These are phyloP conservation scores for Motacilla alba DNA, from an alignment of 2,113 vertebrate species.

Conservation along the genomic window DNA sequence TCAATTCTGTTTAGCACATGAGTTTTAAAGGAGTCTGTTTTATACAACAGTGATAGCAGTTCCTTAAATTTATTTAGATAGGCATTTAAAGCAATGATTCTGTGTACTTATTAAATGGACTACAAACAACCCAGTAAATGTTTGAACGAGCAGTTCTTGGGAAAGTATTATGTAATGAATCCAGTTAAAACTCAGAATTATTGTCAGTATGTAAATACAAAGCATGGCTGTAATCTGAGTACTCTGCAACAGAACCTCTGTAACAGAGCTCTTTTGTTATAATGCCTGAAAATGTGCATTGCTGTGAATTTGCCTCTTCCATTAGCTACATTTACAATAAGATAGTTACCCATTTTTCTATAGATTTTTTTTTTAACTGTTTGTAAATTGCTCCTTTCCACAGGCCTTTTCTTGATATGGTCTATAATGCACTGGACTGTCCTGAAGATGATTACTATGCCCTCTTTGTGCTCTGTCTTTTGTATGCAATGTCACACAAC, in stretches of 20 bases:
- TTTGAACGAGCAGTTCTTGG: not conserved
- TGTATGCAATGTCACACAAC: slow-evolving; percentile 95
- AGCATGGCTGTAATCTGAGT: not conserved
- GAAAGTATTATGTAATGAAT: not conserved
- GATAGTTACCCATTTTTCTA: not conserved
- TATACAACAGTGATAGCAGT: not conserved
- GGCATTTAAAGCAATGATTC: not conserved
- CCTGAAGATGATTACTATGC: slow-evolving; percentile 90
- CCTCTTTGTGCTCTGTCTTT: slow-evolving; percentile 95
- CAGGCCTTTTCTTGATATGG: slow-evolving; percentile 96
- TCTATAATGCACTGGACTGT: slow-evolving; percentile 91
- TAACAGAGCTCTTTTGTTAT: not conserved
- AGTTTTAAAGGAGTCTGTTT: not conserved
- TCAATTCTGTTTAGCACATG: not conserved
- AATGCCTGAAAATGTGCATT: not conserved
- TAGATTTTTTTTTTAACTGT: not conserved
- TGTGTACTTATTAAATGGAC: not conserved
- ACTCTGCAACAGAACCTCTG: not conserved
- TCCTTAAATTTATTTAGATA: not conserved
- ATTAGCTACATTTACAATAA: not conserved
- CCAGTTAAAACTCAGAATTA: not conserved
- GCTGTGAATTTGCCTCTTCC: not conserved
- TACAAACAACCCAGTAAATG: not conserved
- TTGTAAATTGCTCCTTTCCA: not conserved
- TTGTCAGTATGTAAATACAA: not conserved